Percentiles rank a stretch among this genome's conserved stretches.
These are phyloP conservation scores for Pseudorectes ferrugineus DNA, from an alignment of 2,113 vertebrate genomes.

Conservation along the genomic window DNA sequence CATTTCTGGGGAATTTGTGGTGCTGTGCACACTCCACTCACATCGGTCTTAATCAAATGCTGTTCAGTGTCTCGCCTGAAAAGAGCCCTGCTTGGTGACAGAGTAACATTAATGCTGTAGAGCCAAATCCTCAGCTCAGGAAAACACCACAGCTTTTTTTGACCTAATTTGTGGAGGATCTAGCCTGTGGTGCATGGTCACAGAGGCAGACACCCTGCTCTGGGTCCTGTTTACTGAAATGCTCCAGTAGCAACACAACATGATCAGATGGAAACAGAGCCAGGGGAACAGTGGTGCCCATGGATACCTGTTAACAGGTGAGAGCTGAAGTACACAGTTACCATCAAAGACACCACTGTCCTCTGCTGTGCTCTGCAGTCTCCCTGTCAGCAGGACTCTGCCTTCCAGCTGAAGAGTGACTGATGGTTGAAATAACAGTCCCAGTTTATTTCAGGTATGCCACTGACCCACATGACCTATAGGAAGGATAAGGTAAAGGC, in stretches of 20 bases:
- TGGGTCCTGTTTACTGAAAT: not conserved
- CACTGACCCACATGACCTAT: not conserved
- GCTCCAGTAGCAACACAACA: not conserved
- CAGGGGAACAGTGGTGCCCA: not conserved
- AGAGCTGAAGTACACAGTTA: not conserved
- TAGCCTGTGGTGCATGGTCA: not conserved
- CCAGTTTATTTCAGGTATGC: slow-evolving; percentile 16
- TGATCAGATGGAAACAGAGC: not conserved
- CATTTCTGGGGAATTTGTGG: not conserved
- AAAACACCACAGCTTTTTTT: not conserved
- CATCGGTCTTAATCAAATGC: not conserved
- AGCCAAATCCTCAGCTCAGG: not conserved
- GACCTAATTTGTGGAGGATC: not conserved
- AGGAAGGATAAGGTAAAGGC: not conserved
- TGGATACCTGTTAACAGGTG: not conserved
- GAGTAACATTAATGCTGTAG: not conserved
- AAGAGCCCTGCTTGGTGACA: not conserved
- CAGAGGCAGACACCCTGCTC: not conserved
- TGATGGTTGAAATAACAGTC: not conserved
- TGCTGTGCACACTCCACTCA: not conserved
- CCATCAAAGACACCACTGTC: not conserved
- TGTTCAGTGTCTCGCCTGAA: not conserved
- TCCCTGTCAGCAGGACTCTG: not conserved
- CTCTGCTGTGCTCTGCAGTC: not conserved
- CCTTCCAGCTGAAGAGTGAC: not conserved